Conservation (phyloP, 2,797 vertebrate genomes). For the Acanthornis magna region DNA sequence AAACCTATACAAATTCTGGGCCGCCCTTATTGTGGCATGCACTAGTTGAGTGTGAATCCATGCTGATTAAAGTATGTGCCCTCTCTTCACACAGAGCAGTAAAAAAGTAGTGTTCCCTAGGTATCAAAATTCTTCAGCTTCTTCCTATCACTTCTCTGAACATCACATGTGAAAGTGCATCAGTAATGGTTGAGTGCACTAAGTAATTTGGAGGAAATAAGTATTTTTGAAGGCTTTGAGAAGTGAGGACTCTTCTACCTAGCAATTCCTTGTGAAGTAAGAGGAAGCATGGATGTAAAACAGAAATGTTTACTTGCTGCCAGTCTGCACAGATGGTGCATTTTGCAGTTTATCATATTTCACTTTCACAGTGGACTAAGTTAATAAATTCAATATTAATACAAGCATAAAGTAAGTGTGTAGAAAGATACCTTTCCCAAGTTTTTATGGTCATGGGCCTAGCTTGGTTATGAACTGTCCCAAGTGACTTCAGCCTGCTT, state of each 20-base stretch:
- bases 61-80: no score
- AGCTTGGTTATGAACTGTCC: not conserved
- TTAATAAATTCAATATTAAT: not conserved
- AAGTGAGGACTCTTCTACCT: not conserved
- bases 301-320: not conserved
- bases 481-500: not conserved
- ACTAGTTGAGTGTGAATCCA: not conserved
- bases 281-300: not conserved
- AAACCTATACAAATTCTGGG: not conserved
- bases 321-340: rapidly evolving
- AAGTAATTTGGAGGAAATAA: not conserved
- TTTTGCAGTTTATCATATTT: not conserved
- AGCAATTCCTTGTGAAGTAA: not conserved
- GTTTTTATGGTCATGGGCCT: not conserved
- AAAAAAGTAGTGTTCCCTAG: not conserved
- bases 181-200: not conserved
- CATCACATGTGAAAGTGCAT: not conserved
- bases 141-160: not conserved
- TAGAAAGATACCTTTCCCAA: not conserved
- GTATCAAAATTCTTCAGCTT: not conserved
- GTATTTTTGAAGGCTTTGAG: not conserved
- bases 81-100: not conserved
- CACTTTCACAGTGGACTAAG: not conserved
- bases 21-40: not conserved
- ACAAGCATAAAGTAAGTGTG: not conserved